Evolutionary conservation across 2,113 vertebrate species (phyloP), one percentile per base, ranked within the genome.

Genomic region (Boulengerochromis microlepis): DNA sequence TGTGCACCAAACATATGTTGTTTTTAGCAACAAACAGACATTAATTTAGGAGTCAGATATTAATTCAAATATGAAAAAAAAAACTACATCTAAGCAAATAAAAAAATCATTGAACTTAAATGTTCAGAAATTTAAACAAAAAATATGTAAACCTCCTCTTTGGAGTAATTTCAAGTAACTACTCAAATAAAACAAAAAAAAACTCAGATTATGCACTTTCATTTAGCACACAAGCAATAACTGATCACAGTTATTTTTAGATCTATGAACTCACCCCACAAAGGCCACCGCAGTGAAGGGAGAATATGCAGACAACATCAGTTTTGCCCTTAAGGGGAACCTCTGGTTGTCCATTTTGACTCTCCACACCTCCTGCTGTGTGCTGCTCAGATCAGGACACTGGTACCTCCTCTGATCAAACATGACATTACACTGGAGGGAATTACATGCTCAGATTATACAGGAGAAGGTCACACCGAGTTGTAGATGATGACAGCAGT

Each of bases 1-100:
- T 93, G 96, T 96, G 96, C 92, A 95, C 93, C 84, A 95, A 96
- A 95, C 97, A 97, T 97, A 97, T 97, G 97, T 96, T 94, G 91
- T 57, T 85, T 90, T 92, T 81, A 90, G 91, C 61, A 91, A 90
- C 88, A 93, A 91, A 89, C 88, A 82, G 82, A 81, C 71, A 92
- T 87, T 94, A 86, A 94, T 93, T 92, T 89, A 88, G 59, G 66
- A 94, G 22, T 22, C 29, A 69, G 57, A 86, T 91, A 92, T 91
- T 80, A 83, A 90, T 85, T 94, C 33, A 85, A 71, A 89, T 86
- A 26, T n/a, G 4, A 38, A 83, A 86, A 59, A 86, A 87, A 82
- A 87, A 89, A 80, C 5, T 42, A 85, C 22, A 81, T 80, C 64
- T 16, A 87, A 86, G 61, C 6, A 42, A 57, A 54, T 47, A 29